A percentile compares a stretch with the other conserved stretches of the same genome.
These are phyloP conservation scores for Parnassius glacialis DNA, from an alignment of 2,888 invertebrate genomes.

Conservation along the genomic window DNA sequence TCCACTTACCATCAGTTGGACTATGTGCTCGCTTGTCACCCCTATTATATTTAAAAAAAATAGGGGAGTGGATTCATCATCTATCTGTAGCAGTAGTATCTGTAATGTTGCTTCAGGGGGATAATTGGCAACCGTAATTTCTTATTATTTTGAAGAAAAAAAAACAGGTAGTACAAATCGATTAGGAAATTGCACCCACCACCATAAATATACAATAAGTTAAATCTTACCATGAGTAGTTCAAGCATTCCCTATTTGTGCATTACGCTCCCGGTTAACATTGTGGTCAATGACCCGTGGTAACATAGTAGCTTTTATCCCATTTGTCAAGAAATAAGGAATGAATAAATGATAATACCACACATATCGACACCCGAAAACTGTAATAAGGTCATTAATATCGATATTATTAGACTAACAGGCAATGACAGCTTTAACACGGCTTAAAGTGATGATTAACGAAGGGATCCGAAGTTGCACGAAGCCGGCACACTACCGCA, in stretches of 20 bases:
- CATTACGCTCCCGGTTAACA: not conserved
- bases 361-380: slow-evolving; percentile 25
- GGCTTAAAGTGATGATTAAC: slow-evolving; percentile 36
- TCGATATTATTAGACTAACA: slow-evolving; percentile 43
- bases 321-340: slow-evolving; percentile 14
- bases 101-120: too few species aligned
- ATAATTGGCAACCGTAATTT: too few species aligned
- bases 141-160: too few species aligned
- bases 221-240: too few species aligned
- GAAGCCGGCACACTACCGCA: slow-evolving; percentile 20
- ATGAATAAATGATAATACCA: slow-evolving; percentile 18
- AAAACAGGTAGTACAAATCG: too few species aligned
- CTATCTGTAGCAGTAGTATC: too few species aligned
- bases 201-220: too few species aligned
- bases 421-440: slow-evolving; percentile 42
- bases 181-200: too few species aligned
- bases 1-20: too few species aligned
- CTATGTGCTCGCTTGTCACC: too few species aligned
- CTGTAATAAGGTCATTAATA: slow-evolving; percentile 33
- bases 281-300: slow-evolving; percentile 18
- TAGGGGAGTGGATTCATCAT: too few species aligned
- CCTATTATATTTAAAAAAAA: too few species aligned
- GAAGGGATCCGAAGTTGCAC: slow-evolving; percentile 33
- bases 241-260: not conserved
- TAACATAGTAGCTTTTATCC: slow-evolving; percentile 1